A percentile compares a stretch with the other conserved stretches of the same genome.
These are phyloP conservation scores for Drosophila eohydei DNA, from an alignment of 2,888 invertebrate species.

Conservation along the genomic window DNA sequence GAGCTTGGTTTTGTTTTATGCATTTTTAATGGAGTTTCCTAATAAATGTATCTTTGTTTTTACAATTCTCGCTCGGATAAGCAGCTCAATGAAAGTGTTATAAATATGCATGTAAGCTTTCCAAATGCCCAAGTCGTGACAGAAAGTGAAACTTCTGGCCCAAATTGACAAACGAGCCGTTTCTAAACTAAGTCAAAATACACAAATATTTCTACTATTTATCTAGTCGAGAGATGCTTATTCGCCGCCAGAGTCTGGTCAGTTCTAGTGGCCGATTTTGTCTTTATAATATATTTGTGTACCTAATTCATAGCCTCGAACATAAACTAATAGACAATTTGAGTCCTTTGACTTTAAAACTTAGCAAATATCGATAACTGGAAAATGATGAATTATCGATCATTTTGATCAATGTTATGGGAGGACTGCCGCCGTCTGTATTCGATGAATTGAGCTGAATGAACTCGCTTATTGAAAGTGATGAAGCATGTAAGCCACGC, in stretches of 20 bases:
- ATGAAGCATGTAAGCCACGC: not conserved
- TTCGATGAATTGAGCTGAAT: not conserved
- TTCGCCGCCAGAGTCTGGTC: no score
- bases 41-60: slow-evolving; percentile 32
- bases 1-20: slow-evolving; percentile 46
- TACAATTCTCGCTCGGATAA: slow-evolving; percentile 43
- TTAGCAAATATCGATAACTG: not conserved
- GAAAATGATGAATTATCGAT: not conserved
- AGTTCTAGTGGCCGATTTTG: not conserved
- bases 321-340: no score
- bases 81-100: slow-evolving; percentile 64
- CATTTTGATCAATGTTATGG: not conserved
- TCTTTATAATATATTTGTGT: no score
- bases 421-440: not conserved
- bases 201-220: not conserved
- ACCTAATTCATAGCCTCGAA: no score
- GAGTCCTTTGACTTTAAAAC: no score
- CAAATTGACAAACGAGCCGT: slow-evolving; percentile 24
- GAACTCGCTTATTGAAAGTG: not conserved
- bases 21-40: slow-evolving; percentile 50
- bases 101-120: slow-evolving; percentile 66
- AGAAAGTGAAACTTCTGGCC: slow-evolving; percentile 65
- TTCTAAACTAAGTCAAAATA: slow-evolving; percentile 18
- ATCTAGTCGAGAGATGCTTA: not conserved
- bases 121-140: slow-evolving; percentile 60